A percentile compares a stretch with the other conserved stretches of the same genome.
These are phyloP conservation scores for Orthonychiurus folsomi DNA, from an alignment of 2,888 invertebrate species.

Conservation along the genomic window DNA sequence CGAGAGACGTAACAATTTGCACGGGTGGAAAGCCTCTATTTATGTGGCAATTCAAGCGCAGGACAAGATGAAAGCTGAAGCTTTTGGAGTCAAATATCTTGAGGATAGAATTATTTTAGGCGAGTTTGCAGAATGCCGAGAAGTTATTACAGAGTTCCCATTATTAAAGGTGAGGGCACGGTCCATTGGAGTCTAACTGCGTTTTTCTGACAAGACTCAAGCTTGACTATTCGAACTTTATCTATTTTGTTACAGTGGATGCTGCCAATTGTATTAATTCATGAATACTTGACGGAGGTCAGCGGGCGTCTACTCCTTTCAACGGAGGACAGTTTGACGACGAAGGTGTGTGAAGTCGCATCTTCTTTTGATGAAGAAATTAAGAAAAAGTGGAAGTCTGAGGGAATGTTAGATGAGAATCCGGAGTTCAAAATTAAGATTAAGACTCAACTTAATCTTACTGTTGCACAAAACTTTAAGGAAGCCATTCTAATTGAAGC, in stretches of 20 bases:
- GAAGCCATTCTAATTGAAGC: not conserved
- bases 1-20: slow-evolving; percentile 24
- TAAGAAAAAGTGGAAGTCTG: not conserved
- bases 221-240: too few species aligned
- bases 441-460: not conserved
- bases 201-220: too few species aligned
- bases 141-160: slow-evolving; percentile 14
- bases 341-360: too few species aligned
- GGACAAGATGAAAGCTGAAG: slow-evolving; percentile 19
- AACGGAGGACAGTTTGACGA: too few species aligned
- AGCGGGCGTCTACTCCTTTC: too few species aligned
- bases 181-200: too few species aligned
- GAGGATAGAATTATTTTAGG: slow-evolving; percentile 16
- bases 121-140: slow-evolving; percentile 18
- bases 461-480: not conserved
- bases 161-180: slow-evolving; percentile 22
- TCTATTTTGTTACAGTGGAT: slow-evolving; percentile 29
- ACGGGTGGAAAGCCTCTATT: slow-evolving; percentile 27
- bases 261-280: slow-evolving; percentile 13
- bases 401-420: not conserved
- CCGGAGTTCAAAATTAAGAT: not conserved
- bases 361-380: not conserved
- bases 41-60: slow-evolving; percentile 19
- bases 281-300: not conserved
- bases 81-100: slow-evolving; percentile 26